A percentile compares a stretch with the other conserved stretches of the same genome.
Conservation (phyloP, 2,113 vertebrate genomes). For the Alligator mississippiensis region DNA sequence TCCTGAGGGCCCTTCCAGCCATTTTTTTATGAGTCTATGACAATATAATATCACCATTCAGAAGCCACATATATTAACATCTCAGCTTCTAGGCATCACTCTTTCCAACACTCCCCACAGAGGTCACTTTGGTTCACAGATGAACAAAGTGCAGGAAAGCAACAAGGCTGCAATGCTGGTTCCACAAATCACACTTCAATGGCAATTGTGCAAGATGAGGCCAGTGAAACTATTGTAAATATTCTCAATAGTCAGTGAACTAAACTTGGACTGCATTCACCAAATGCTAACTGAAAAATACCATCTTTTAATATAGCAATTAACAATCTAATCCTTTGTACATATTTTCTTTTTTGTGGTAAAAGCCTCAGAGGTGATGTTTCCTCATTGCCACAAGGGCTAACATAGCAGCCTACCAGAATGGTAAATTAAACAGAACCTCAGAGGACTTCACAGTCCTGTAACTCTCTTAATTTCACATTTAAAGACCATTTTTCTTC, state of each 20-base stretch:
- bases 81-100: neutral
- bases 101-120: neutral
- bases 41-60: neutral
- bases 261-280: neutral
- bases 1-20: neutral
- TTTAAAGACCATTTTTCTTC: neutral
- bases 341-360: neutral
- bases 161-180: neutral
- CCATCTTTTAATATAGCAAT: neutral
- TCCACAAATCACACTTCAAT: neutral
- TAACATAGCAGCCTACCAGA: neutral
- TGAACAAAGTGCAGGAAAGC: neutral
- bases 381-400: neutral
- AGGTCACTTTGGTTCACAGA: neutral
- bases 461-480: neutral
- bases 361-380: neutral
- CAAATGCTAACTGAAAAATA: neutral
- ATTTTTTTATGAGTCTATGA: neutral
- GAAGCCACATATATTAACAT: neutral
- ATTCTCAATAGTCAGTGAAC: neutral
- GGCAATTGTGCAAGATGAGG: neutral
- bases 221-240: neutral
- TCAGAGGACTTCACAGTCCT: neutral
- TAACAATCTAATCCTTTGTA: neutral
- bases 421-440: neutral